Evolutionary conservation across 2,888 invertebrate species (phyloP).

Genomic region (Eristalinus aeneus): DNA sequence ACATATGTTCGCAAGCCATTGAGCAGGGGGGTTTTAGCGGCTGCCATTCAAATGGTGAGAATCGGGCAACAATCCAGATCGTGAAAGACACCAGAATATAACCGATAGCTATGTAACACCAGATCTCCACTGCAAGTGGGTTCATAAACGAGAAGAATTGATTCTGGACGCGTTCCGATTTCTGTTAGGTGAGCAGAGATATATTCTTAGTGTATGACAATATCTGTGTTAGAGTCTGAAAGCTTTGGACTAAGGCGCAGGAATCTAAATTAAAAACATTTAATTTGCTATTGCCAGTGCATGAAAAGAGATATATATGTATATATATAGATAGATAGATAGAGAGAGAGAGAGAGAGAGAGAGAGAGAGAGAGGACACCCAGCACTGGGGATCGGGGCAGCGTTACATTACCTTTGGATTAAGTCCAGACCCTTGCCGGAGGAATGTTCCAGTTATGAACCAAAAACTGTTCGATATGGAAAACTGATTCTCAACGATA

Average conservation of each 20-base stretch:
- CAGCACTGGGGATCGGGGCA: neutral
- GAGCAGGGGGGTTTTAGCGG: slow-evolving; percentile 83
- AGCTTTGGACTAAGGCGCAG: neutral
- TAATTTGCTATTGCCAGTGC: neutral
- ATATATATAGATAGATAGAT: no score
- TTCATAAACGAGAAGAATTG: slow-evolving; percentile 92
- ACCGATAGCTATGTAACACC: slow-evolving; percentile 89
- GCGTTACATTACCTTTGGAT: slow-evolving; percentile 86
- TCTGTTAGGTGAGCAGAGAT: slow-evolving; percentile 72
- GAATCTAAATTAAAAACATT: neutral
- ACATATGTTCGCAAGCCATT: slow-evolving; percentile 80
- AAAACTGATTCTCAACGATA: slow-evolving; percentile 97
- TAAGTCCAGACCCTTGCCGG: slow-evolving; percentile 91
- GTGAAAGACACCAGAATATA: slow-evolving; percentile 90
- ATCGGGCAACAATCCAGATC: slow-evolving; percentile 92
- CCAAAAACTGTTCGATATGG: slow-evolving; percentile 95
- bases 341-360: no score
- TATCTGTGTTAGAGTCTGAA: neutral
- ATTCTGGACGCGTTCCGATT: slow-evolving; percentile 85
- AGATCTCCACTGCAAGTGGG: slow-evolving; percentile 91
- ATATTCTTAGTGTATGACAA: neutral
- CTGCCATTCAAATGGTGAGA: slow-evolving; percentile 92
- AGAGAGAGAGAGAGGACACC: no score
- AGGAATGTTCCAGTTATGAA: slow-evolving; percentile 94
- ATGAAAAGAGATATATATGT: no score